A percentile compares a stretch with the other conserved stretches of the same genome.
These are phyloP conservation scores for Talpa occidentalis DNA, from an alignment of 2,113 vertebrate species.

Conservation along the genomic window DNA sequence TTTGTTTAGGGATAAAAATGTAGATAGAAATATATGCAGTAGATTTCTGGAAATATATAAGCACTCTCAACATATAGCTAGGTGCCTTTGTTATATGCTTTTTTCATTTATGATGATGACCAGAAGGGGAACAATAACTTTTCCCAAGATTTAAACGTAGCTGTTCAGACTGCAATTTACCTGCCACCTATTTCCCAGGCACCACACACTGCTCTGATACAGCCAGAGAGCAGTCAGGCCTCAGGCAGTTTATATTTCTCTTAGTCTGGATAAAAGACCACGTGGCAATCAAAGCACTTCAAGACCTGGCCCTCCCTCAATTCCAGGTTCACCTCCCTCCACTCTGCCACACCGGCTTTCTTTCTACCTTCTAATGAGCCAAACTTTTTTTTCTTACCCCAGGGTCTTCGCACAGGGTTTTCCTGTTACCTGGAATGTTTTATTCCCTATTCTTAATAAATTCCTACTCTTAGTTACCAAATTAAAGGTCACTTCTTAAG, in stretches of 20 bases:
- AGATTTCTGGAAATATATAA: not conserved
- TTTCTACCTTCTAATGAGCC: not conserved
- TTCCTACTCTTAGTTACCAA: not conserved
- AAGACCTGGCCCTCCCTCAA: not conserved
- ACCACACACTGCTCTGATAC: not conserved
- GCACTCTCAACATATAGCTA: not conserved
- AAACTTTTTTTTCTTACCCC: not conserved
- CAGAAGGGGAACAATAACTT: not conserved
- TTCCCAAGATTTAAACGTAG: not conserved
- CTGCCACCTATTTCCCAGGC: not conserved
- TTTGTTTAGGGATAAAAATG: not conserved
- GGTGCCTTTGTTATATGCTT: not conserved
- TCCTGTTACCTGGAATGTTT: not conserved
- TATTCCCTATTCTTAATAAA: not conserved
- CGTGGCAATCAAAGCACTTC: not conserved
- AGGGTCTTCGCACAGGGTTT: not conserved
- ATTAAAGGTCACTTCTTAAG: conserved; percentile 18
- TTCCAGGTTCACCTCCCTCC: not conserved
- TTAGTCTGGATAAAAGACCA: not conserved
- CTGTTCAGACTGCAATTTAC: not conserved
- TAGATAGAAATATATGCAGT: not conserved
- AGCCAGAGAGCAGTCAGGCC: not conserved
- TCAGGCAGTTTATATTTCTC: not conserved
- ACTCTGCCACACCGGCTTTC: not conserved
- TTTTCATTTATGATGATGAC: not conserved